These are phyloP conservation scores for Neoitamus cyanurus DNA, from an alignment of 2,888 invertebrate species.

Conservation along the genomic window DNA sequence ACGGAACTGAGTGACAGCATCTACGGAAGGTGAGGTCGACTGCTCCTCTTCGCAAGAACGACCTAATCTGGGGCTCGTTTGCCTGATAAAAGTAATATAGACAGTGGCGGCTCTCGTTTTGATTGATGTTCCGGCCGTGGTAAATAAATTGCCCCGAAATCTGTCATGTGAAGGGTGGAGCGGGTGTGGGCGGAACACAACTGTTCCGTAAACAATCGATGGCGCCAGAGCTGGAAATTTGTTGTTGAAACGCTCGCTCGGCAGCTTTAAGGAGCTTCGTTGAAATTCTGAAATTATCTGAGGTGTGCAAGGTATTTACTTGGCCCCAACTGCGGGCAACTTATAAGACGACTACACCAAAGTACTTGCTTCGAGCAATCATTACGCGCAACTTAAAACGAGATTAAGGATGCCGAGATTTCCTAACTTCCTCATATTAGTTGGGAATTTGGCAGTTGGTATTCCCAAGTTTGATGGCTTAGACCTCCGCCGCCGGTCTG, in stretches of 20 bases:
- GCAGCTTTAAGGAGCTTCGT: neutral
- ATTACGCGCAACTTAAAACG: slow-evolving; percentile 1
- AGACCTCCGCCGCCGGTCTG: neutral
- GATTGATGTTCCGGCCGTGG: slow-evolving; percentile 33
- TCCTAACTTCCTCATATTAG: neutral
- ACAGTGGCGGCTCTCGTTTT: slow-evolving; percentile 9
- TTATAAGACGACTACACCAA: neutral
- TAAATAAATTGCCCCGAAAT: slow-evolving; percentile 33
- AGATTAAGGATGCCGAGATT: neutral
- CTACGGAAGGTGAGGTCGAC: neutral
- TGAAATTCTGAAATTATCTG: neutral
- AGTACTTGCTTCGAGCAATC: neutral
- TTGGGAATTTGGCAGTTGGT: neutral
- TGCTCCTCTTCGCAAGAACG: neutral
- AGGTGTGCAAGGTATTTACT: neutral
- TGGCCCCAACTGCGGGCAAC: neutral
- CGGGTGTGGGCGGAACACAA: neutral
- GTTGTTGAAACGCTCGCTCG: neutral
- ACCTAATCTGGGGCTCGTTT: neutral
- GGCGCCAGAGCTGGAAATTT: neutral
- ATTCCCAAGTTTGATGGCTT: neutral
- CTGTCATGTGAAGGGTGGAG: neutral
- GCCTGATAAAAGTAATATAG: slow-evolving; percentile 4
- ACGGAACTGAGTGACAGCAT: neutral
- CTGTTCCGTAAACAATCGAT: neutral